Evolutionary conservation across 1,140 invertebrate species (phyloP).

Genomic region (Drosophila lacertosa): DNA sequence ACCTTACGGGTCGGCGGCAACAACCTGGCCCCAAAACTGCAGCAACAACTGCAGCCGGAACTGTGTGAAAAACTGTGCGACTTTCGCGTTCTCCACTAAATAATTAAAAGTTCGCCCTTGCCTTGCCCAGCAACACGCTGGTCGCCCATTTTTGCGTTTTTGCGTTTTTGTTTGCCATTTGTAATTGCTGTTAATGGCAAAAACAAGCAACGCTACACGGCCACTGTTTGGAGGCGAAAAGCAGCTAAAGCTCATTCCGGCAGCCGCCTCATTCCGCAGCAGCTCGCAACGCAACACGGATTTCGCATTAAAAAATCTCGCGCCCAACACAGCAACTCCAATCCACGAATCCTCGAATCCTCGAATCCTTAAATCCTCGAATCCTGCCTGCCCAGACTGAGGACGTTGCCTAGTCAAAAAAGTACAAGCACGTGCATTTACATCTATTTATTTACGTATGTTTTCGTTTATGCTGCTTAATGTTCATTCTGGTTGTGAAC

Average conservation of each 20-base stretch:
- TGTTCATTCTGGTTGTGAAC: conserved; percentile 51
- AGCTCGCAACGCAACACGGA: conserved; percentile 49
- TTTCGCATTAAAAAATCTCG: conserved; percentile 71
- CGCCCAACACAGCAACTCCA: conserved; percentile 14
- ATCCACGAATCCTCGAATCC: no score
- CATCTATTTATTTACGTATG: background rate
- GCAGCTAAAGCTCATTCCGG: background rate
- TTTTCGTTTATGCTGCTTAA: conserved; percentile 22
- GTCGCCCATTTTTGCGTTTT: conserved; percentile 32
- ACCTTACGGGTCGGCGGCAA: conserved; percentile 19
- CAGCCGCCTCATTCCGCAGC: background rate
- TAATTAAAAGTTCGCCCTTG: conserved; percentile 73
- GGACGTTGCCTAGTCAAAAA: conserved; percentile 11
- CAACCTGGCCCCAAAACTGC: conserved; percentile 13
- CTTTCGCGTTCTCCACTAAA: conserved; percentile 65
- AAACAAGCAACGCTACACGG: conserved; percentile 53
- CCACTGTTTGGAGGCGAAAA: conserved; percentile 24
- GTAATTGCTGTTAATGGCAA: conserved; percentile 72
- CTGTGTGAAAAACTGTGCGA: conserved; percentile 45
- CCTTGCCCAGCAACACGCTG: conserved; percentile 40
- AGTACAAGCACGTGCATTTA: conserved; percentile 8
- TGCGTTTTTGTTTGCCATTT: conserved; percentile 66
- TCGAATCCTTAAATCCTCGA: no score
- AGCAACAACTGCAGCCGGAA: conserved; percentile 44
- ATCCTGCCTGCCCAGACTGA: background rate